Evolutionary conservation across 2,797 vertebrate genomes (phyloP).

Genomic region (Sebastes flavidus): DNA sequence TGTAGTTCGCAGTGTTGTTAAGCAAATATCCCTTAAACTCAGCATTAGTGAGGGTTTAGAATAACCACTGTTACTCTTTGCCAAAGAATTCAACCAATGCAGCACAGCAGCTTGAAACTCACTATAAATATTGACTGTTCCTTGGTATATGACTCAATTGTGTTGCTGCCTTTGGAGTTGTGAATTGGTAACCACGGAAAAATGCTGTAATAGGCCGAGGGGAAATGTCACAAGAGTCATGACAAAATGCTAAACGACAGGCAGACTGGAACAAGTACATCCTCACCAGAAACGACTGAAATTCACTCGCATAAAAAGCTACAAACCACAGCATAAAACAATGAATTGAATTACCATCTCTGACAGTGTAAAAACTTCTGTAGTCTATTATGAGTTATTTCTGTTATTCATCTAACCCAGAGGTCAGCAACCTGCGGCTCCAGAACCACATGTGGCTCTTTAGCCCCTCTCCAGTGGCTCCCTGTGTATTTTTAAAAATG

Average conservation of each 20-base stretch:
- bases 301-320: not conserved
- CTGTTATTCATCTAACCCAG: not conserved
- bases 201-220: not conserved
- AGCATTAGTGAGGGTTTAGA: not conserved
- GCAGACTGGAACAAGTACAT: not conserved
- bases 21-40: not conserved
- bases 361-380: not conserved
- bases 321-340: not conserved
- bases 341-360: not conserved
- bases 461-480: too few species aligned
- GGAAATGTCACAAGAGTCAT: constrained; percentile 28
- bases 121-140: not conserved
- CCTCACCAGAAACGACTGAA: not conserved
- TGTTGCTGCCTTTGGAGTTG: not conserved
- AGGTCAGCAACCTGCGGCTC: fast-evolving
- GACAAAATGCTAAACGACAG: not conserved
- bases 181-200: not conserved
- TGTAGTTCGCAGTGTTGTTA: not conserved
- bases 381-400: not conserved
- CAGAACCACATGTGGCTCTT: too few species aligned
- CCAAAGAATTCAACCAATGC: not conserved
- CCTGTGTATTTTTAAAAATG: too few species aligned
- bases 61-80: not conserved
- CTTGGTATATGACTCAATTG: not conserved
- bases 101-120: not conserved